These are phyloP conservation scores for Caranx melampygus DNA, from an alignment of 2,113 vertebrate genomes.

Conservation along the genomic window DNA sequence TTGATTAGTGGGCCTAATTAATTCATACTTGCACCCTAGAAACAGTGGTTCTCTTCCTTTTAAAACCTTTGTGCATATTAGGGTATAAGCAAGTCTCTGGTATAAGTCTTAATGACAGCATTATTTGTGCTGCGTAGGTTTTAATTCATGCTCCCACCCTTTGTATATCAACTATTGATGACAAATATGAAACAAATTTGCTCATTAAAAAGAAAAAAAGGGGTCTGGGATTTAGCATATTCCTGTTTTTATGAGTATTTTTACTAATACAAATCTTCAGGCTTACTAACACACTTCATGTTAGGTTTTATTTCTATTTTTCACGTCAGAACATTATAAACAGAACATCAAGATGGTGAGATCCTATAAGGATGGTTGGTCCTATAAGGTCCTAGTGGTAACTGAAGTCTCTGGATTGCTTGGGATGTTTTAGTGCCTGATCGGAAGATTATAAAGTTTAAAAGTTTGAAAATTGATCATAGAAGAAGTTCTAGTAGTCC, in stretches of 20 bases:
- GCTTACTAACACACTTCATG: no score
- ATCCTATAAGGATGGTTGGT: no score
- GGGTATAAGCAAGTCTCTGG: conserved; percentile 10
- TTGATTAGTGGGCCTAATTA: conserved; percentile 14
- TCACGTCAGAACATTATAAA: no score
- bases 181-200: conserved; percentile 7
- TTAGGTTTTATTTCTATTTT: no score
- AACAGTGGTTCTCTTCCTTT: conserved; percentile 27
- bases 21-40: conserved; percentile 31
- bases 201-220: not conserved
- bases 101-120: conserved; percentile 30
- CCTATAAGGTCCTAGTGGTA: no score
- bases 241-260: not conserved
- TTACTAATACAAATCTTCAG: not conserved
- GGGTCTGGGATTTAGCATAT: not conserved
- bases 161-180: conserved; percentile 15
- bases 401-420: no score
- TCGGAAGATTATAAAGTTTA: no score
- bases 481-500: no score
- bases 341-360: no score
- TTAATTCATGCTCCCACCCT: conserved; percentile 24
- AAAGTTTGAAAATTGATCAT: no score
- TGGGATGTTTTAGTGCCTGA: no score
- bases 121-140: conserved; percentile 26
- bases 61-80: conserved; percentile 28